A percentile compares a stretch with the other conserved stretches of the same genome.
These are phyloP conservation scores for Xiphias gladius DNA, from an alignment of 2,113 vertebrate species.

Conservation along the genomic window DNA sequence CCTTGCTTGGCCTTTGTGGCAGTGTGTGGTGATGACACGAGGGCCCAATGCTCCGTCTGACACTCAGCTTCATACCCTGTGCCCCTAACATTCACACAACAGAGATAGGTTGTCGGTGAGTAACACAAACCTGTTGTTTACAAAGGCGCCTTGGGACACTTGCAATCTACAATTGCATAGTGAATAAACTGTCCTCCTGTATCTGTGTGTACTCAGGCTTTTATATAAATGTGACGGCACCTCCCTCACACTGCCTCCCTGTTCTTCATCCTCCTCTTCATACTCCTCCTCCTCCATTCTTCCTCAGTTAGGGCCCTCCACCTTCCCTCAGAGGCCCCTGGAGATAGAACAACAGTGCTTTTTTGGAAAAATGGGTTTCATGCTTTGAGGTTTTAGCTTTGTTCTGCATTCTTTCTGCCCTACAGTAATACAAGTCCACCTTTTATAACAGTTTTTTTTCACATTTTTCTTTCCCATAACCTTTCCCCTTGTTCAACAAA, in stretches of 20 bases:
- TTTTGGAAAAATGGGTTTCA: constrained; percentile 22
- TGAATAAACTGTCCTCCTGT: constrained; percentile 22
- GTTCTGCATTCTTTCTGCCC: constrained; percentile 32
- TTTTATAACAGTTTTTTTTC: background rate
- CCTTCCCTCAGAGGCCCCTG: constrained; percentile 25
- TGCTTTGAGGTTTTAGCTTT: constrained; percentile 34
- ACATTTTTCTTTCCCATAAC: constrained; percentile 12
- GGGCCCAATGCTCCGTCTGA: background rate
- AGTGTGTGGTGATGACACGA: constrained; percentile 3
- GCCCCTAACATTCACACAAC: background rate
- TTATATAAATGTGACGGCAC: constrained; percentile 33
- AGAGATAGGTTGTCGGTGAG: constrained; percentile 22
- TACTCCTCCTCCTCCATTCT: constrained; percentile 5
- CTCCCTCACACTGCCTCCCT: constrained; percentile 32
- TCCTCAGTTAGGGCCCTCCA: constrained; percentile 31
- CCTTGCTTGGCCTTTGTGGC: background rate
- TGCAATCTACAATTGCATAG: constrained; percentile 30
- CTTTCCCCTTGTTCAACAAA: constrained; percentile 15
- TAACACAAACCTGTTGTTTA: constrained; percentile 32
- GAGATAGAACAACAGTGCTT: constrained; percentile 1
- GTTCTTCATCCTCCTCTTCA: constrained; percentile 40
- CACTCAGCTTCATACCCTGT: background rate
- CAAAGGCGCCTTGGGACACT: constrained; percentile 19
- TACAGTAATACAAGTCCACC: constrained; percentile 20
- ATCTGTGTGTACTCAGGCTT: constrained; percentile 43